These are phyloP conservation scores for Hycleus cichorii DNA, from an alignment of 1,140 invertebrate species.

Conservation along the genomic window DNA sequence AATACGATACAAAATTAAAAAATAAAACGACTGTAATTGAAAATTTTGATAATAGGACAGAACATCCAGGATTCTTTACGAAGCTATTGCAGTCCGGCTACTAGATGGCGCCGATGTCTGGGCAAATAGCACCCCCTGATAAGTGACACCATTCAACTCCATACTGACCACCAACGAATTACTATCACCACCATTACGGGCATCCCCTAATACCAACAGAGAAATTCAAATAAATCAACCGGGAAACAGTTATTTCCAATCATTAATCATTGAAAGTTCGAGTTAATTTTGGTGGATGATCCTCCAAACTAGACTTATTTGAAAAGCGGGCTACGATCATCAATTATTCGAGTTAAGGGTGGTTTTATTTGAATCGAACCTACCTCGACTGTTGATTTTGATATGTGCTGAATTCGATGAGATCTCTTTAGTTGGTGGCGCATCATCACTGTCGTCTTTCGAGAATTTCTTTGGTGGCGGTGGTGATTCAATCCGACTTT, in stretches of 20 bases:
- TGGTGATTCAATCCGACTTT: slow-evolving; percentile 45
- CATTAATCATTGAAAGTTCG: slow-evolving; percentile 25
- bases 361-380: slow-evolving; percentile 30
- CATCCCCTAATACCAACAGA: slow-evolving; percentile 48
- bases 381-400: slow-evolving; percentile 83
- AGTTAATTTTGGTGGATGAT: slow-evolving; percentile 22
- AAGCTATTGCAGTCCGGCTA: slow-evolving; percentile 46
- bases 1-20: no score
- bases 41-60: no score
- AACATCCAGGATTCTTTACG: slow-evolving; percentile 20
- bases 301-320: no score
- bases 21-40: no score
- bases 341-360: no score
- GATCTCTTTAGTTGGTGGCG: slow-evolving; percentile 20
- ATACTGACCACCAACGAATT: slow-evolving; percentile 90
- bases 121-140: slow-evolving; percentile 81
- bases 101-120: slow-evolving; percentile 42
- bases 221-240: no score
- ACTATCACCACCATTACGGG: slow-evolving; percentile 61
- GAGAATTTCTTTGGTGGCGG: slow-evolving; percentile 55
- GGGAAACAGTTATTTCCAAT: not conserved
- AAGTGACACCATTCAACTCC: slow-evolving; percentile 90
- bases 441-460: slow-evolving; percentile 37
- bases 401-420: slow-evolving; percentile 63
- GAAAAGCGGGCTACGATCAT: no score